Evolutionary conservation across 2,113 vertebrate genomes (phyloP).

Genomic region (Callipepla squamata): DNA sequence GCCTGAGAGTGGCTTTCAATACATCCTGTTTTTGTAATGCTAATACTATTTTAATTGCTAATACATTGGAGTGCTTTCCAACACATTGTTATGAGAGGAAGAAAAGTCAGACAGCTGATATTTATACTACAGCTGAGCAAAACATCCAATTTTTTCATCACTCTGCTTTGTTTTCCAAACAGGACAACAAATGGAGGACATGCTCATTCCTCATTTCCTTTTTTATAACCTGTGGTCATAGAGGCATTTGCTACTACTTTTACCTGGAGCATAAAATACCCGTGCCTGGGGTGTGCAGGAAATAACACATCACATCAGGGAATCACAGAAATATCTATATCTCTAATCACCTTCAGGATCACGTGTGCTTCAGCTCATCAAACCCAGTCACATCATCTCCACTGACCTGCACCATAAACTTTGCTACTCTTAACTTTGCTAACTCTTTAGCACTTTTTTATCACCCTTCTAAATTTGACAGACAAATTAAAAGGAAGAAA

Average conservation of each 20-base stretch:
- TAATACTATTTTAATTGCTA: neutral
- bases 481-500: neutral
- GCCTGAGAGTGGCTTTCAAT: neutral
- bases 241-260: neutral
- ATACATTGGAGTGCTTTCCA: neutral
- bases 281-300: neutral
- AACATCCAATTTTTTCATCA: neutral
- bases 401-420: fast-evolving
- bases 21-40: neutral
- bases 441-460: neutral
- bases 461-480: neutral
- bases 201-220: neutral
- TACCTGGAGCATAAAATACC: neutral
- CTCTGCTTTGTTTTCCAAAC: neutral
- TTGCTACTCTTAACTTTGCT: neutral
- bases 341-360: neutral
- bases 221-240: neutral
- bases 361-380: neutral
- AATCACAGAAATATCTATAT: neutral
- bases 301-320: neutral
- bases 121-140: neutral
- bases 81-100: neutral
- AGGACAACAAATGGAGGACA: neutral
- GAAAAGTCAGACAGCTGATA: neutral
- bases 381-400: neutral